These are phyloP conservation scores for Chrysolina haemoptera DNA, from an alignment of 2,888 invertebrate species.

Conservation along the genomic window DNA sequence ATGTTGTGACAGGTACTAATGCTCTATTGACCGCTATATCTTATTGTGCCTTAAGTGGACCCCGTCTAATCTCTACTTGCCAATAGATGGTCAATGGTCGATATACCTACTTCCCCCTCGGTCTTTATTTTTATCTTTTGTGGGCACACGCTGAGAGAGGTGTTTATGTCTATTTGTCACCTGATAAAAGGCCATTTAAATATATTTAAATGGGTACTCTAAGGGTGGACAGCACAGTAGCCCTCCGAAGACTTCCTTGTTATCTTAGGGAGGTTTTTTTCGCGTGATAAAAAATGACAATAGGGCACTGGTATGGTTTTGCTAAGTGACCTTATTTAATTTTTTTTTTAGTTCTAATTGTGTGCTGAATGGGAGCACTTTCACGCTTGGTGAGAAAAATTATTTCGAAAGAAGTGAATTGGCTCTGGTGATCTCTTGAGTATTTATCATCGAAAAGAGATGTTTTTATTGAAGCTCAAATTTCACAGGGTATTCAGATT, in stretches of 20 bases:
- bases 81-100: slow-evolving; percentile 43
- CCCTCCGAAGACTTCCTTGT: slow-evolving; percentile 37
- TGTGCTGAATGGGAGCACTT: slow-evolving; percentile 34
- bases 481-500: neutral
- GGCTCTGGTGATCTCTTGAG: neutral
- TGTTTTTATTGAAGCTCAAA: neutral
- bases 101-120: slow-evolving; percentile 42
- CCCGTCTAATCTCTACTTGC: slow-evolving; percentile 40
- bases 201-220: slow-evolving; percentile 46
- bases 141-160: slow-evolving; percentile 51
- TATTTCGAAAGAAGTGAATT: neutral
- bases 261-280: slow-evolving; percentile 39
- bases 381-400: slow-evolving; percentile 47
- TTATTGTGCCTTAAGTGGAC: slow-evolving; percentile 47
- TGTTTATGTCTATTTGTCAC: slow-evolving; percentile 52
- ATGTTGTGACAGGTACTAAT: slow-evolving; percentile 51
- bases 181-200: slow-evolving; percentile 49
- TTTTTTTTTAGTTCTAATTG: slow-evolving; percentile 31
- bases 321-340: slow-evolving; percentile 36
- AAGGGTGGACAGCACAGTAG: slow-evolving; percentile 41
- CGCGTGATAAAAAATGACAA: neutral
- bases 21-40: slow-evolving; percentile 47
- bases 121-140: slow-evolving; percentile 40
- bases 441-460: neutral
- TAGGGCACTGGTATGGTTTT: slow-evolving; percentile 29